Evolutionary conservation across 1,140 invertebrate genomes (phyloP), one percentile per base, ranked within the genome.

Genomic region (Musca domestica): DNA sequence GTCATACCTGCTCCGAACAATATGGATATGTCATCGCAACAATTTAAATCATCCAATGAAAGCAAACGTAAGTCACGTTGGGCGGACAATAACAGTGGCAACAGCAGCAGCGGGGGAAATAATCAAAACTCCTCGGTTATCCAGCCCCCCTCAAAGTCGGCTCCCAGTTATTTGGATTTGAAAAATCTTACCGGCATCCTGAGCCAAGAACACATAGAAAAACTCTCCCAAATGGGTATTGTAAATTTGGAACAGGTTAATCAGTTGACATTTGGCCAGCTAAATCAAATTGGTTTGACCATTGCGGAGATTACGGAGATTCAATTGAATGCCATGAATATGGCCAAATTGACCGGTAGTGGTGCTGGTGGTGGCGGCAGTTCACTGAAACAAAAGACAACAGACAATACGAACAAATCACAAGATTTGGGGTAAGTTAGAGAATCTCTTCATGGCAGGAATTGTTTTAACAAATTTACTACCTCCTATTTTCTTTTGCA

Each of bases 11-110:
- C 79, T 41, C 67, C 0, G 48, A 48, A n/a, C 1, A 61, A 9
- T 1, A 63, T 48, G 34, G 41, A 51, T n/a, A 64, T 7, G 20
- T 25, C 22, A 64, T 19, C 17, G 15, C 20, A 20, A 30, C 14
- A 12, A 47, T n/a, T 10, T 5, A 68, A 30, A 20, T 22, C 22
- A 19, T 15, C 30, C 12, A 66, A 80, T 25, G 78, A 83, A 52
- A 87, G 87, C 75, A 84, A 87, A 34, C 82, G 87, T 25, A 87
- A 86, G 46, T 88, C 87, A 6, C 82, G 88, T 67, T 89, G 88
- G 88, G 85, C 83, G 25, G 85, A 85, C 74, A 70, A 66, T 58
- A 64, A 6, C 25, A 61, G 15, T n/a, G n/a, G 14, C 30, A 47
- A 23, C 27, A 52, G 34, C 19, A 41, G 1, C 30, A 6, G 19